Base-by-base conservation (phyloP, 2,888 invertebrate genomes). In the Drosophila pseudotakahashii region DNA sequence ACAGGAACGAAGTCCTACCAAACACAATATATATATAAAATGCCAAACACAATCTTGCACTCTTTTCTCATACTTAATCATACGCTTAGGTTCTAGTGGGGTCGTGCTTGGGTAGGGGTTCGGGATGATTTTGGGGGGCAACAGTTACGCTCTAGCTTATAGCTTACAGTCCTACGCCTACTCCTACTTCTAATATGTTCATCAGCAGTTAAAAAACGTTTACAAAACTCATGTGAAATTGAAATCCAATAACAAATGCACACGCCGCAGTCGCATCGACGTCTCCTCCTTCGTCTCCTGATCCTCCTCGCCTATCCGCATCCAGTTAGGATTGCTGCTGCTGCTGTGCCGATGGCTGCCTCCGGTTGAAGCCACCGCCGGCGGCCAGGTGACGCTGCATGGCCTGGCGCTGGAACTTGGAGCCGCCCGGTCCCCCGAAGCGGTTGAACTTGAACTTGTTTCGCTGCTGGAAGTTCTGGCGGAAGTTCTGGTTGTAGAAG, bases 381-480 rank as follows among this genome's bases (percentile, higher is more conserved):
- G 77, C 60, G 44, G 88, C 75, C 26, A 86, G 63, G 69, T 81
- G 88, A 34, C 89, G 81, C 42, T 84, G 84, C 53, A 84, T 54
- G 13, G 81, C 84, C 57, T 77, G 83, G 41, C 81, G 80, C 47
- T 88, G 81, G 63, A 79, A 82, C 48, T 86, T 89, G 48, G 76
- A 55, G 62, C 77, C 61, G 54, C 73, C 76, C 42, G 62, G 73
- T 48, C 73, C 71, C 6, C 79, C 79, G 69, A 85, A 90, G 23
- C 91, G 90, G 73, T 89, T 90, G 66, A 83, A 89, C 77, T 90
- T 91, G 45, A 89, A 91, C 77, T 89, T 91, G 47, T 88, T 90
- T 37, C 91, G 91, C 54, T 91, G 89, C 70, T 89, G 82, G 62
- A 81, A 84, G 62, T 89, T 85, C 32, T 83, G 80, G 19, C 91